Evolutionary conservation across 2,113 vertebrate genomes (phyloP), one percentile per base, ranked within the genome.

Genomic region (Physeter macrocephalus): DNA sequence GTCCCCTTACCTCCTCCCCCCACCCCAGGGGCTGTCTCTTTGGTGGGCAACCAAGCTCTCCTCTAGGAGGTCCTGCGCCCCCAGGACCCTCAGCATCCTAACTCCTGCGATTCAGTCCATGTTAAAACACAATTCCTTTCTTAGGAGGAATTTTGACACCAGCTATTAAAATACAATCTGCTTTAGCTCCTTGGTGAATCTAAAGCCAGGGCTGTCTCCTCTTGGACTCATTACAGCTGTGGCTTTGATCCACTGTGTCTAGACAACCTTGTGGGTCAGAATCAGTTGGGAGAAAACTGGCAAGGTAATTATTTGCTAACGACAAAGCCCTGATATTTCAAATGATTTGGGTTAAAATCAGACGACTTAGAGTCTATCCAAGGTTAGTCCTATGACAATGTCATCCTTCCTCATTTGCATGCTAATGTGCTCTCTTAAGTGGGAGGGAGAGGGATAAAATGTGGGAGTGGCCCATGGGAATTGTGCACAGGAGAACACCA

Each of bases 241-340:
- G 34, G 71, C 96, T 97, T 97, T 94, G 61, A 86, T 57, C 86
- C 41, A 23, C 88, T 43, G 39, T 78, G 95, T 96, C 89, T 93
- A 88, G 92, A 95, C 95, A 95, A 80, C n/a, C 71, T 88, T 81
- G 61, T 31, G 72, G 92, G 82, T 89, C 80, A 72, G 62, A 85
- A 77, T 61, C 72, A 77, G n/a, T 20, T 61, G 43, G 96, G 66
- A 88, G 61, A 90, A 67, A 36, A 8, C 86, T 95, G 97, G 92
- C 86, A 80, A 91, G 25, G 62, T 67, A 39, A 88, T 90, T 88
- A 88, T 31, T 88, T 74, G 77, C 97, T 94, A 67, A 82, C 0
- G 34, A 77, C 71, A 77, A 71, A 88, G 46, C 64, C 71, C 34
- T 17, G 84, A 62, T 80, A 62, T 52, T 92, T 74, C 80, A 75